These are phyloP conservation scores for Larimichthys polyactis DNA, from an alignment of 2,113 vertebrate genomes.

Conservation along the genomic window DNA sequence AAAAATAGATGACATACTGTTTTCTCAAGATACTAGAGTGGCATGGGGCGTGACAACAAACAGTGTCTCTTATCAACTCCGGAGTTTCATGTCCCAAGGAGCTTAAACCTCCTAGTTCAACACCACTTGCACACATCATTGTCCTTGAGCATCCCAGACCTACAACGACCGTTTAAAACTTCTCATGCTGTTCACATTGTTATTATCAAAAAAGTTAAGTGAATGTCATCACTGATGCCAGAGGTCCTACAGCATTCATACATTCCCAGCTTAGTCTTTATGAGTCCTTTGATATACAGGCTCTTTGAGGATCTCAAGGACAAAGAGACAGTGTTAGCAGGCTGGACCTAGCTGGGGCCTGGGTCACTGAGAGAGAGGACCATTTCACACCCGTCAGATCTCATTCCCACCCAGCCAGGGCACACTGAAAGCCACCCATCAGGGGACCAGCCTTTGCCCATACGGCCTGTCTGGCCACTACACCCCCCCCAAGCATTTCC, in stretches of 20 bases:
- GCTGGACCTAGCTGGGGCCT: slow-evolving; percentile 35
- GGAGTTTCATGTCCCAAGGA: not conserved
- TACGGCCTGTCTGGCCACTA: slow-evolving; percentile 50
- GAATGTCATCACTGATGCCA: slow-evolving; percentile 25
- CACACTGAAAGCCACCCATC: slow-evolving; percentile 73
- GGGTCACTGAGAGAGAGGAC: slow-evolving; percentile 44
- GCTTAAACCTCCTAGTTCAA: not conserved
- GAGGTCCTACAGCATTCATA: slow-evolving; percentile 16
- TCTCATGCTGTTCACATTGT: not conserved
- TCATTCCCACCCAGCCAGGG: slow-evolving; percentile 61
- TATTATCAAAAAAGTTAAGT: slow-evolving; percentile 18
- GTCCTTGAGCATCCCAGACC: not conserved
- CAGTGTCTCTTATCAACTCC: not conserved
- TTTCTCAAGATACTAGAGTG: not conserved
- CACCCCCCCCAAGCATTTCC: slow-evolving; percentile 42
- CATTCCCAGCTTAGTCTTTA: slow-evolving; percentile 21
- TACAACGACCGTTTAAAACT: not conserved
- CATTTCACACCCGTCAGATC: slow-evolving; percentile 74
- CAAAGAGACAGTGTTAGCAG: slow-evolving; percentile 63
- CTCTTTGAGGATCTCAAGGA: slow-evolving; percentile 45
- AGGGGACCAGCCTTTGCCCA: slow-evolving; percentile 70
- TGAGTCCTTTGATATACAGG: slow-evolving; percentile 27
- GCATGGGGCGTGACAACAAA: not conserved
- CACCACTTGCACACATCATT: not conserved
- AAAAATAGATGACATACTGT: slow-evolving; percentile 1